These are phyloP conservation scores for Gryllus longicercus DNA, from an alignment of 2,888 invertebrate genomes.

Conservation along the genomic window DNA sequence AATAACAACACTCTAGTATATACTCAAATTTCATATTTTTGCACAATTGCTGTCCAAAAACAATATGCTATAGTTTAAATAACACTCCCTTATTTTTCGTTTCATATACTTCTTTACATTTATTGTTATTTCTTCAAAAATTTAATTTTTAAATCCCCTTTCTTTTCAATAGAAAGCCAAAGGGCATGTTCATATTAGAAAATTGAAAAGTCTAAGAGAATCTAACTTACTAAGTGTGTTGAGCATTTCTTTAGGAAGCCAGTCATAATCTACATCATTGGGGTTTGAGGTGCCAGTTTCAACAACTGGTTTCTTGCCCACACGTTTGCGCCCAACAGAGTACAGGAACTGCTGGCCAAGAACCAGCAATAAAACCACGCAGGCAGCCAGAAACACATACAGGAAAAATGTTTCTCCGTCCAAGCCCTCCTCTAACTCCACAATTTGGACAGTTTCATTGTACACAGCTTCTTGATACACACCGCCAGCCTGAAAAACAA, in stretches of 20 bases:
- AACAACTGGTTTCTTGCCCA: slow-evolving; percentile 56
- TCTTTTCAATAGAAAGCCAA: too few relatives aligned
- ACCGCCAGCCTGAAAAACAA: slow-evolving; percentile 56
- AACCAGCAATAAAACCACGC: slow-evolving; percentile 80
- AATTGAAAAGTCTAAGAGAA: too few relatives aligned
- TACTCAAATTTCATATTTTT: too few relatives aligned
- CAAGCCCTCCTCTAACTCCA: slow-evolving; percentile 93
- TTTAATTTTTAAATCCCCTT: too few relatives aligned
- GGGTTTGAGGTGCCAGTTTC: slow-evolving; percentile 89
- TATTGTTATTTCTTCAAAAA: too few relatives aligned
- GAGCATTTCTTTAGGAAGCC: slow-evolving; percentile 91
- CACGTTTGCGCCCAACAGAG: slow-evolving; percentile 74
- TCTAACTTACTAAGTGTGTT: slow-evolving; percentile 72
- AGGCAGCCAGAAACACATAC: slow-evolving; percentile 89
- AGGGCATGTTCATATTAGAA: too few relatives aligned
- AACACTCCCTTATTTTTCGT: too few relatives aligned
- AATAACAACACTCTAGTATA: too few relatives aligned
- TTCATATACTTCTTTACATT: too few relatives aligned
- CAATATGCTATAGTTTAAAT: too few relatives aligned
- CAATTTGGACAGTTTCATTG: slow-evolving; percentile 94
- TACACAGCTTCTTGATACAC: slow-evolving; percentile 84
- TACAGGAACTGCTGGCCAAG: slow-evolving; percentile 84
- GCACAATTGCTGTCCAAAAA: too few relatives aligned
- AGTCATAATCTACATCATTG: slow-evolving; percentile 94
- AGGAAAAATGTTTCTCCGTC: slow-evolving; percentile 99